These are phyloP conservation scores for Pogona vitticeps DNA, from an alignment of 2,113 vertebrate genomes.

Conservation along the genomic window DNA sequence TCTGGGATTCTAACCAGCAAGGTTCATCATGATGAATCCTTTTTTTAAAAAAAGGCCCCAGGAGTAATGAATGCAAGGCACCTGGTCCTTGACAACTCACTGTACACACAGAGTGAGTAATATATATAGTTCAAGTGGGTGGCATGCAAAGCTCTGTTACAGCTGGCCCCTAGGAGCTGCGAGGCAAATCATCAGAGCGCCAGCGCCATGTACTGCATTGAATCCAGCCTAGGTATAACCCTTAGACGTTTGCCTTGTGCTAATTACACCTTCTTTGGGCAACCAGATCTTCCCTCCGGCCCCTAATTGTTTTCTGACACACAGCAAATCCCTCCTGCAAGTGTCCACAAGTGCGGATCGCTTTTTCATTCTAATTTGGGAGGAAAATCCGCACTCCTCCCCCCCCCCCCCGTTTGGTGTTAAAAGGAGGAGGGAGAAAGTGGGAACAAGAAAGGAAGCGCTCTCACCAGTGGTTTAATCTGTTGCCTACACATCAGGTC, in stretches of 20 bases:
- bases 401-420: slow-evolving; percentile 65
- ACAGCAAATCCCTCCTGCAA: slow-evolving; percentile 58
- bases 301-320: slow-evolving; percentile 63
- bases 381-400: slow-evolving; percentile 63
- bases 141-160: slow-evolving; percentile 60
- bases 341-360: slow-evolving; percentile 66
- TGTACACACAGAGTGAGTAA: slow-evolving; percentile 46
- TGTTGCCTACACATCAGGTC: slow-evolving; percentile 63
- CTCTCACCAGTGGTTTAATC: slow-evolving; percentile 56
- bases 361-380: slow-evolving; percentile 67
- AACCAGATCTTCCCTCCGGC: slow-evolving; percentile 69
- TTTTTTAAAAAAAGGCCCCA: slow-evolving; percentile 53
- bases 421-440: background rate
- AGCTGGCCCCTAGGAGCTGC: slow-evolving; percentile 30
- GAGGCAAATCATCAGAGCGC: slow-evolving; percentile 52
- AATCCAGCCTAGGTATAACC: slow-evolving; percentile 48
- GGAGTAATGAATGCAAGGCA: slow-evolving; percentile 58
- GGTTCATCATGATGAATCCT: background rate
- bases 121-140: slow-evolving; percentile 66
- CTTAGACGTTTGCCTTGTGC: slow-evolving; percentile 64
- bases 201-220: slow-evolving; percentile 31
- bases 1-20: too few relatives aligned
- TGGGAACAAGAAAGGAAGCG: slow-evolving; percentile 23
- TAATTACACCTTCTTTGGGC: slow-evolving; percentile 72
- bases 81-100: slow-evolving; percentile 39